A percentile compares a stretch with the other conserved stretches of the same genome.
Evolutionary conservation across 1,140 invertebrate genomes (phyloP).

Genomic region (Ceratosolen solmsi): DNA sequence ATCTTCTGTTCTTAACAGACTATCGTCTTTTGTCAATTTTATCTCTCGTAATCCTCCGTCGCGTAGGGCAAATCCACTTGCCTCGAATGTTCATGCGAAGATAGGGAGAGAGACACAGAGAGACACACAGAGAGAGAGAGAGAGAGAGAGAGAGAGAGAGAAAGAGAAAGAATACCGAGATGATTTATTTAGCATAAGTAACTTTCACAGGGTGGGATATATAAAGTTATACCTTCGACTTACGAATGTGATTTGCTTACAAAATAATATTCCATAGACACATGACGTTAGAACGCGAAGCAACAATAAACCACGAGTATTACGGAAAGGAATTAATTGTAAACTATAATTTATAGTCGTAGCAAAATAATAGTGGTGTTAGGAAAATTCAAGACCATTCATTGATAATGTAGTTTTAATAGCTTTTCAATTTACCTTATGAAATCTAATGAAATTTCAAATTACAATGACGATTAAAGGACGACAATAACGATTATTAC

Average conservation of each 20-base stretch:
- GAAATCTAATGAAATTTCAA: no score
- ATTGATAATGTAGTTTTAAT: neutral
- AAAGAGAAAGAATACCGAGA: neutral
- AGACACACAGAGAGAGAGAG: neutral
- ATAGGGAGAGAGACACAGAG: neutral
- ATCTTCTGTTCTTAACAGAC: slow-evolving; percentile 31
- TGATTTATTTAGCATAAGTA: slow-evolving; percentile 44
- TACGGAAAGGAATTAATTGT: neutral
- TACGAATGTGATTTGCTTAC: slow-evolving; percentile 42
- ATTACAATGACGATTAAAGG: neutral
- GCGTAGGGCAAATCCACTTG: neutral
- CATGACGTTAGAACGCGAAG: neutral
- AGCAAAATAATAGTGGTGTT: no score
- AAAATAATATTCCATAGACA: slow-evolving; percentile 39
- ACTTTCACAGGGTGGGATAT: slow-evolving; percentile 3
- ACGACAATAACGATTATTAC: neutral
- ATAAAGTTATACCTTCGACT: slow-evolving; percentile 31
- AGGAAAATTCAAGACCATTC: neutral
- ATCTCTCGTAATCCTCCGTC: slow-evolving; percentile 44
- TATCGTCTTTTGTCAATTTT: slow-evolving; percentile 51
- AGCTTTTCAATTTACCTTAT: no score
- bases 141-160: slow-evolving; percentile 26
- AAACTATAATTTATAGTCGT: slow-evolving; percentile 7
- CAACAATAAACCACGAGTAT: slow-evolving; percentile 13
- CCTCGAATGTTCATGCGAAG: neutral